A percentile compares a stretch with the other conserved stretches of the same genome.
Conservation (phyloP, 2,888 invertebrate genomes). For the Horisme vitalbata region DNA sequence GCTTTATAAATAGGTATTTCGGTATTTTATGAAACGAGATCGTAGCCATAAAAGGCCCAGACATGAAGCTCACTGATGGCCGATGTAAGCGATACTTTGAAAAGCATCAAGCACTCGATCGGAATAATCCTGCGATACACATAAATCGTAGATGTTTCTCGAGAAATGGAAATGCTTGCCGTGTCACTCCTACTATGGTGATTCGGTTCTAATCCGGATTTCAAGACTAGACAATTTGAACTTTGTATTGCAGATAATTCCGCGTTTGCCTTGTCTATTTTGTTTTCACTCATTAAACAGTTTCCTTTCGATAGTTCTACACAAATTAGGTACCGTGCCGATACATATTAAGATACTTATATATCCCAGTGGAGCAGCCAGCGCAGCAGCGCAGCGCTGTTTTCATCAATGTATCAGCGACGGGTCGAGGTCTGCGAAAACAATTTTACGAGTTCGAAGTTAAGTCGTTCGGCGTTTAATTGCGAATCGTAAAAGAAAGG, state of each 20-base stretch:
- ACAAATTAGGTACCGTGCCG: no score
- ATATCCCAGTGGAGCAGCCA: no score
- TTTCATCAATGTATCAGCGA: slow-evolving; percentile 4
- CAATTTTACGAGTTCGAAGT: slow-evolving; percentile 45
- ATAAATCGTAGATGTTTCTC: slow-evolving; percentile 26
- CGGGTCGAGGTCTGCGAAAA: slow-evolving; percentile 38
- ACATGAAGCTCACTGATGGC: slow-evolving; percentile 25
- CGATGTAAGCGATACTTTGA: slow-evolving; percentile 25
- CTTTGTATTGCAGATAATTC: slow-evolving; percentile 1
- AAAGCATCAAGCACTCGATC: slow-evolving; percentile 17
- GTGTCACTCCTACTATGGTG: slow-evolving; percentile 19
- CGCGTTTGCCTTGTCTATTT: not conserved
- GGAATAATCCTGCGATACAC: slow-evolving; percentile 29
- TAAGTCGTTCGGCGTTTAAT: slow-evolving; percentile 52
- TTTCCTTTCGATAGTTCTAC: no score
- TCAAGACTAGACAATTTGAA: slow-evolving; percentile 4
- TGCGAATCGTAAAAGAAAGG: slow-evolving; percentile 51
- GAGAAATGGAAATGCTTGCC: slow-evolving; percentile 16
- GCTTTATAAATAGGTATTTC: not conserved
- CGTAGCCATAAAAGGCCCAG: slow-evolving; percentile 27
- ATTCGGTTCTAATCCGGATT: slow-evolving; percentile 25
- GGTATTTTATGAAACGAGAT: slow-evolving; percentile 27
- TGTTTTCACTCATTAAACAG: no score
- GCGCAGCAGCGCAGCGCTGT: no score
- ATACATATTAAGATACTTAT: no score